phyloP scores from a whole-genome alignment of 2,888 invertebrate genomes.

The Cheilosia impressa region DNA sequence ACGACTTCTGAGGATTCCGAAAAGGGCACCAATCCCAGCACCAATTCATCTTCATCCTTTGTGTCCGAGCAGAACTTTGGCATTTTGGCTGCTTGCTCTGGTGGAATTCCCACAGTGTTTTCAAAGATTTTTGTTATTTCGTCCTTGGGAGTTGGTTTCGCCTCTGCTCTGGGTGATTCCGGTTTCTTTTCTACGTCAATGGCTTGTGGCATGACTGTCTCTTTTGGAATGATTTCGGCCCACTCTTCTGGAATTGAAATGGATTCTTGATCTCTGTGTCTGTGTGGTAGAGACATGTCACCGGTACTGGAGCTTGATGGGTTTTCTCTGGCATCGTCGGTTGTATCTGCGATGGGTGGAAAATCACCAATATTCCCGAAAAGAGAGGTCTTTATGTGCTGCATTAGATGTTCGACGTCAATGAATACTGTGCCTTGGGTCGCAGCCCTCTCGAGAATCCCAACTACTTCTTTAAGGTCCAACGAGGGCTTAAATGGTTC shows the following conservation, averaged over 20 bases:
- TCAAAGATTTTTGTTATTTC: conserved; percentile 60
- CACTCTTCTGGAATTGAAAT: conserved; percentile 43
- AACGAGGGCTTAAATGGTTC: not conserved
- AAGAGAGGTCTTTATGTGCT: conserved; percentile 9
- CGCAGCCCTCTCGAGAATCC: conserved; percentile 19
- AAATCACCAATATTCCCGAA: not conserved
- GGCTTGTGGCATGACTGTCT: not conserved
- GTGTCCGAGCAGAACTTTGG: conserved; percentile 61
- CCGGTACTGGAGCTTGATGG: not conserved
- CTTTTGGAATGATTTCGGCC: conserved; percentile 29
- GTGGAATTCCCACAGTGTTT: conserved; percentile 42
- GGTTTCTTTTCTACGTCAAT: not conserved
- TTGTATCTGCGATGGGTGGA: not conserved
- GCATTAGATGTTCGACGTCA: conserved; percentile 21
- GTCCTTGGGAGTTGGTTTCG: conserved; percentile 4
- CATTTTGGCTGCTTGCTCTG: conserved; percentile 55
- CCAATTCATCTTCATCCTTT: conserved; percentile 60
- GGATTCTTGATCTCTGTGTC: conserved; percentile 3
- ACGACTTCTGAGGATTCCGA: not conserved
- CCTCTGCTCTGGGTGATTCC: not conserved
- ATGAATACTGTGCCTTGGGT: conserved; percentile 16
- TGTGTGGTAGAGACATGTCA: not conserved
- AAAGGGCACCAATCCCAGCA: conserved; percentile 45
- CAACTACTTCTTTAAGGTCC: conserved; percentile 21
- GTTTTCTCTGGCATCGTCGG: not conserved